Evolutionary conservation across 1,140 invertebrate species (phyloP), one percentile per base, ranked within the genome.

Genomic region (Cyrtorhinus lividipennis): DNA sequence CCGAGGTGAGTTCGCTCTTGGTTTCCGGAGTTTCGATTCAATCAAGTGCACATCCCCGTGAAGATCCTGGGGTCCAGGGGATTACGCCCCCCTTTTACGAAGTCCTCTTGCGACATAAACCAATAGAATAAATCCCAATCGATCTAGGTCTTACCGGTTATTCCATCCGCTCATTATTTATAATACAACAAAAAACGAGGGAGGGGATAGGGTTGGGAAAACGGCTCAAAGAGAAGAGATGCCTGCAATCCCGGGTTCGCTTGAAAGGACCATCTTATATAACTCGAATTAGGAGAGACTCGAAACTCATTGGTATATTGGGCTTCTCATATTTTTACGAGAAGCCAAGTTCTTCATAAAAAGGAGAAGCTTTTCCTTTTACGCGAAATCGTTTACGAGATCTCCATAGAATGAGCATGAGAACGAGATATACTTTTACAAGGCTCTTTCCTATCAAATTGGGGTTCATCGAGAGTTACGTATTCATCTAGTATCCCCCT

Each of bases 81-180:
- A 59, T 59, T 59, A 59, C 24, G 24, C 58, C 20, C 38, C 58
- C 18, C 27, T 23, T 18, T 20, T 20, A n/a, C 15, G n/a, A n/a
- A n/a, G 26, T 25, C 58, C 27, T 24, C n/a, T 22, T 8, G n/a
- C 58, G 27, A n/a, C 58, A 30, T 59, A 59, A 59, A 59, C 58
- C 58, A 59, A 59, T 59, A 59, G 58, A 59, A 59, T 59, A 59
- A 59, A 59, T 59, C 58, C 58, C 24, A n/a, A 59, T 59, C 58
- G 58, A 59, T 59, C 38, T 30, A n/a, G 24, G 24, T 59, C 58
- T 59, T 59, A 59, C 58, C 22, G 58, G 58, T 59, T 59, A 59
- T 59, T 59, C 58, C 58, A 27, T 59, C 58, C 58, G 58, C 58
- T 59, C 58, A 59, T 59, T 59, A 59, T 59, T 59, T 59, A 59